Evolutionary conservation across 1,140 invertebrate species (phyloP).

Genomic region (Temnothorax curvispinosus): DNA sequence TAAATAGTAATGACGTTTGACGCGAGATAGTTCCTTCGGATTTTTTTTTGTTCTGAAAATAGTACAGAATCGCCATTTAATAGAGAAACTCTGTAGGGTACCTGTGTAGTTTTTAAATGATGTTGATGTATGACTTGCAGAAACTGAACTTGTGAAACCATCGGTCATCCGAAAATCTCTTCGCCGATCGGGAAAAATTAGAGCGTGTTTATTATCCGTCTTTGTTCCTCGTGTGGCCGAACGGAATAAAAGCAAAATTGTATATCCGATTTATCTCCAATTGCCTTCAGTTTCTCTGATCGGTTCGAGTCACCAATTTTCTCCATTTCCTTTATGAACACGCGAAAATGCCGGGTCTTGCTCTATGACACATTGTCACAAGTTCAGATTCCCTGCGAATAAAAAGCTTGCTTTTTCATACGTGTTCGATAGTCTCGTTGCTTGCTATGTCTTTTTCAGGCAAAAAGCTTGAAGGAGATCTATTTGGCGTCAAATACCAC

Average conservation of each 20-base stretch:
- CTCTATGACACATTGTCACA: neutral
- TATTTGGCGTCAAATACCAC: neutral
- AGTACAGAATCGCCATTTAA: neutral
- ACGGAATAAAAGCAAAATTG: neutral
- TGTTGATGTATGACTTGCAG: neutral
- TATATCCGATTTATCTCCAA: neutral
- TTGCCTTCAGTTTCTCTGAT: neutral
- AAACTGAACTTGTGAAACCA: neutral
- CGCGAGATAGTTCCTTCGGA: neutral
- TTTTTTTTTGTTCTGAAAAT: neutral
- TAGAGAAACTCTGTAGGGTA: neutral
- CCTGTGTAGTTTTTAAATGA: neutral
- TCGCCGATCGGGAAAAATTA: constrained; percentile 8
- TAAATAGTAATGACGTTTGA: neutral
- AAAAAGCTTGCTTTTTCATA: constrained; percentile 6
- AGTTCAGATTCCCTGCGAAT: constrained; percentile 5
- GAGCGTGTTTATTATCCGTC: neutral
- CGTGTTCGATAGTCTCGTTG: neutral
- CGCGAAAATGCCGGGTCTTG: neutral
- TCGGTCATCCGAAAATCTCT: neutral
- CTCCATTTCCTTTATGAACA: neutral
- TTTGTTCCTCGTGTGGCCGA: neutral
- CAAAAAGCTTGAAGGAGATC: neutral
- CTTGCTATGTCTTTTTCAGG: neutral
- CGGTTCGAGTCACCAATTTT: constrained; percentile 6